A percentile compares a stretch with the other conserved stretches of the same genome.
Evolutionary conservation across 2,797 vertebrate species (phyloP).

Genomic region (Siniperca undulata): DNA sequence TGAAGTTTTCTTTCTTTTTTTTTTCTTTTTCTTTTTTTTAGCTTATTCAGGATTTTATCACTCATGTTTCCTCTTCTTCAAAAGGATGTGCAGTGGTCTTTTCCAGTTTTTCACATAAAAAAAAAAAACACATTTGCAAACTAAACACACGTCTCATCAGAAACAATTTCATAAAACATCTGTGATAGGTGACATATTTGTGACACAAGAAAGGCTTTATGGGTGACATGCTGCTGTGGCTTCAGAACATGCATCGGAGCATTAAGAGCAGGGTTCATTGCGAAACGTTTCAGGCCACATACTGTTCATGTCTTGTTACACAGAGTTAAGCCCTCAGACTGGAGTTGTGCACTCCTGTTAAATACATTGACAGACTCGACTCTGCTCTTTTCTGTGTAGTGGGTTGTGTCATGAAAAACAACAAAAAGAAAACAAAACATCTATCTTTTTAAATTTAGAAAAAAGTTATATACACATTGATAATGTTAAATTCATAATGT

Average conservation of each 20-base stretch:
- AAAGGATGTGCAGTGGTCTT: conserved; percentile 82
- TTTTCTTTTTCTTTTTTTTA: conserved; percentile 49
- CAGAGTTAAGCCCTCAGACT: conserved; percentile 61
- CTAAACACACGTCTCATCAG: conserved; percentile 49
- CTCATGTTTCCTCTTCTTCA: conserved; percentile 61
- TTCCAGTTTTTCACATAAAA: conserved; percentile 80
- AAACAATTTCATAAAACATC: conserved; percentile 61
- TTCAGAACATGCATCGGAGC: conserved; percentile 54
- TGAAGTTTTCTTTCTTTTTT: conserved; percentile 24
- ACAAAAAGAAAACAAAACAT: conserved; percentile 58
- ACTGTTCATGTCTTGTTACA: conserved; percentile 45
- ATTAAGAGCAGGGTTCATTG: conserved; percentile 45
- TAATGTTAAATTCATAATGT: conserved; percentile 87
- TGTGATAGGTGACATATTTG: conserved; percentile 37
- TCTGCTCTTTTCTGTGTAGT: conserved; percentile 57
- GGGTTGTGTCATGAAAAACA: conserved; percentile 66
- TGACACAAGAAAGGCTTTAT: conserved; percentile 63
- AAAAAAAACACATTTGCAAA: conserved; percentile 61
- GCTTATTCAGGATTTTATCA: conserved; percentile 75
- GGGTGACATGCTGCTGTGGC: conserved; percentile 62
- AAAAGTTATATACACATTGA: conserved; percentile 85
- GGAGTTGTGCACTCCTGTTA: conserved; percentile 62
- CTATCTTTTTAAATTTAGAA: conserved; percentile 76
- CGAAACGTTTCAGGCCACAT: conserved; percentile 56
- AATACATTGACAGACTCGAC: conserved; percentile 47